Base-by-base conservation (phyloP, 2,888 invertebrate species). In the Oxycera nigricornis region DNA sequence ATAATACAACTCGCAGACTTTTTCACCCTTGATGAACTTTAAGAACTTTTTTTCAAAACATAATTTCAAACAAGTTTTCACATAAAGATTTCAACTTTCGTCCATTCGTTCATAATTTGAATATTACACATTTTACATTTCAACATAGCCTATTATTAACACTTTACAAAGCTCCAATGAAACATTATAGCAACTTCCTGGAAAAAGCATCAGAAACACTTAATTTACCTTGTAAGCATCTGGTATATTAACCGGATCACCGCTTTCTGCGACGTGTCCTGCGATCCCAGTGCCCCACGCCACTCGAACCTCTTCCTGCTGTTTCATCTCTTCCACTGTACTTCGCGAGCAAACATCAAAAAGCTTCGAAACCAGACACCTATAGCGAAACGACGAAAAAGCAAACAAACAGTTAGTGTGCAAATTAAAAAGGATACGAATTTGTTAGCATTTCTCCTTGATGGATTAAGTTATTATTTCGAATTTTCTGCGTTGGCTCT, bases 211-310 rank as follows among this genome's bases (percentile, higher is more conserved):
- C 11, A 24, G 17, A 20, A 55, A 20, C 24, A 22, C 20, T 2
- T 30, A 9, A 76, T 82, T 83, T 82, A 93, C 94, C 92, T 96
- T 91, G 86, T 97, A 97, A 73, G 96, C 97, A 85, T 97, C 96
- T 75, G 95, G 95, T 85, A 97, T 97, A 87, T 97, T 97, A 82
- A 97, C 94, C 11, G 94, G 91, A 82, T 94, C 94, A 73, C 96
- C 96, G 82, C 94, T 94, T 83, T 94, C 93, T 20, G 97, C 97
- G 57, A 97, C 97, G 86, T 94, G 94, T 14, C 97, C 97, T 41
- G 96, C 96, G 82, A 97, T 97, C 74, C 97, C 97, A 72, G 92
- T 93, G 72, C 97, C 97, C 94, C 97, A 96, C 24, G 96, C 94
- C 83, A 97, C 94, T 82, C 92, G 88, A 80, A 97, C 96, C 86